Percentiles rank a stretch among this genome's conserved stretches.
These are phyloP conservation scores for Catonia carolina DNA, from an alignment of 2,888 invertebrate genomes.

Conservation along the genomic window DNA sequence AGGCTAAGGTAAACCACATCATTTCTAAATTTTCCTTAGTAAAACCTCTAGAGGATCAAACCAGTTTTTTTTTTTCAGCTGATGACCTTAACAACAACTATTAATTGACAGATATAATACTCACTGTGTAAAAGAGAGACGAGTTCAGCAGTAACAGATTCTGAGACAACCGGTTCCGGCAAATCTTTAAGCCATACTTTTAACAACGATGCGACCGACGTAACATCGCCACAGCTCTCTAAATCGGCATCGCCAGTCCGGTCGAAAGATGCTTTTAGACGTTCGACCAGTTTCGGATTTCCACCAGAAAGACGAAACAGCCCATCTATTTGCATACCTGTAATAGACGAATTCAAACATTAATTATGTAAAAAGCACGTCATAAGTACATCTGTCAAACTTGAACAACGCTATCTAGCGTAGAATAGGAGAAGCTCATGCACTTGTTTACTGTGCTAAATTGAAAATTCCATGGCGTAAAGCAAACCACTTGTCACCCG, in stretches of 20 bases:
- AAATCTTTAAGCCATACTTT: slow-evolving; percentile 47
- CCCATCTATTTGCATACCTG: slow-evolving; percentile 45
- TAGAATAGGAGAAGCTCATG: too few species aligned
- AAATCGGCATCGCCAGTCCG: slow-evolving; percentile 45
- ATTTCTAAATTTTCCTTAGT: too few species aligned
- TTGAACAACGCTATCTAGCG: too few species aligned
- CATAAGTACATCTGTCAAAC: too few species aligned
- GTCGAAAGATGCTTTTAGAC: slow-evolving; percentile 44
- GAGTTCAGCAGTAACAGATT: slow-evolving; percentile 39
- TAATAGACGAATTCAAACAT: slow-evolving; percentile 15
- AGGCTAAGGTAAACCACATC: too few species aligned
- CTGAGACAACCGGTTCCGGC: slow-evolving; percentile 43
- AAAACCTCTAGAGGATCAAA: too few species aligned
- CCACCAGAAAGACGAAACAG: slow-evolving; percentile 47
- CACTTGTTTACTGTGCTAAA: too few species aligned
- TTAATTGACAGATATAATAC: too few species aligned
- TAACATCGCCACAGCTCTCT: slow-evolving; percentile 43
- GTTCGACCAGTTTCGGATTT: slow-evolving; percentile 45
- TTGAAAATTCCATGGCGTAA: too few species aligned
- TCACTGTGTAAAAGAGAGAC: slow-evolving; percentile 32
- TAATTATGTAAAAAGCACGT: neutral
- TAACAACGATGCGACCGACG: slow-evolving; percentile 46
- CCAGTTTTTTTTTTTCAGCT: too few species aligned
- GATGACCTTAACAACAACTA: too few species aligned
- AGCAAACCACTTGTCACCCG: too few species aligned